Base-by-base conservation (phyloP, 2,113 vertebrate genomes). In the Ceyx cyanopectus region DNA sequence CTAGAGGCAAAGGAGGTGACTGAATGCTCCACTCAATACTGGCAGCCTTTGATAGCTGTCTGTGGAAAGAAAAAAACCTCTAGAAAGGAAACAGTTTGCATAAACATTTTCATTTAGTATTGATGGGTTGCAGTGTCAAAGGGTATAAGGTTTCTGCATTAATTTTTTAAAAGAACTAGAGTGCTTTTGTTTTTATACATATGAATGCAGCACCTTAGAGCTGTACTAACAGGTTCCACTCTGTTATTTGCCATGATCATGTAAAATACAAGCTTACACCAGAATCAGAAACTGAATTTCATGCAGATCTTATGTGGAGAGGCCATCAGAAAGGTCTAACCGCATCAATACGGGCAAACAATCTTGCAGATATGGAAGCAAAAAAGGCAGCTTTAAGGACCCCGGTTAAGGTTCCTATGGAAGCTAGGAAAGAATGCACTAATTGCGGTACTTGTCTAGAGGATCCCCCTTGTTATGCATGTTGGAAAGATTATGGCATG, bases 1-100 rank as follows among this genome's bases (percentile, higher is more conserved):
- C 84, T 65, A 34, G 48, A 91, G 87, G 84, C 54, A 95, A 93
- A 85, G 7, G 77, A 94, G 66, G 83, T 86, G 24, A 66, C 79
- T 89, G 74, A 94, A 85, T 23, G 43, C 56, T 92, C 75, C 27
- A n/a, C 51, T 91, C 70, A 23, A n/a, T 34, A 56, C 19, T 60
- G 72, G 87, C 51, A 80, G 67, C 67, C 78, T 91, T 48, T 92
- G 77, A 37, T 66, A 45, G 14, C 60, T 54, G 43, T 60, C 29
- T 85, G 34, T 0, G 0, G 40, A 80, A 66, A 74, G 15, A 24
- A 90, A 78, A 91, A 74, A 80, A 12, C 8, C 14, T 70, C 24
- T 40, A 46, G 40, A 93, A 63, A 20, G 18, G 9, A 81, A 53
- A 70, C 10, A 32, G 13, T 84, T 83, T 45, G 67, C 32, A 81